Evolutionary conservation across 2,797 vertebrate genomes (phyloP).

Genomic region (Anisognathus igniventris): DNA sequence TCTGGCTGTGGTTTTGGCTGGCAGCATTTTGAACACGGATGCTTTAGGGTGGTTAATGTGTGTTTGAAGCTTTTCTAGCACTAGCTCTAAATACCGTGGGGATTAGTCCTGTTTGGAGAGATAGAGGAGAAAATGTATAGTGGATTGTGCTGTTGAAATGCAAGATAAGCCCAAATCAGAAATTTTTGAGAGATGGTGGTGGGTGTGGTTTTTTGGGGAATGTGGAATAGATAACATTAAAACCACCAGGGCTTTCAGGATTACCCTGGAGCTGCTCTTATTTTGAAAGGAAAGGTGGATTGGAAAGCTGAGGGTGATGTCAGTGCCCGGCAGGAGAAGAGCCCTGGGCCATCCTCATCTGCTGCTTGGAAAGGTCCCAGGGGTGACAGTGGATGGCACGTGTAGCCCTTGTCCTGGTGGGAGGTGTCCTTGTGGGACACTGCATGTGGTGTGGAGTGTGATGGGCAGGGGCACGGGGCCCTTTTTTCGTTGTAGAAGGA

Average conservation of each 20-base stretch:
- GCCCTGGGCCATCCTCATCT: neutral
- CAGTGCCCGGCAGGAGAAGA: neutral
- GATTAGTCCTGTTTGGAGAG: neutral
- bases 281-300: slow-evolving; percentile 14
- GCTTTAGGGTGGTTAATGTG: neutral
- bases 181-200: neutral
- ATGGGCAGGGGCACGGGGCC: accelerated
- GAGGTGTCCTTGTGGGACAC: accelerated
- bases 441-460: neutral
- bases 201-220: neutral
- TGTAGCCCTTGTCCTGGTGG: accelerated
- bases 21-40: neutral
- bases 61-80: neutral
- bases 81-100: neutral
- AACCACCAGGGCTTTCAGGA: neutral
- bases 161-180: neutral
- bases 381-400: neutral
- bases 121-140: neutral
- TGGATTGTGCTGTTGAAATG: neutral
- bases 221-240: neutral
- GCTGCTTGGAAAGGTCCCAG: neutral
- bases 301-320: neutral
- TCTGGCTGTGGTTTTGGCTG: neutral
- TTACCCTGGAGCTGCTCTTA: neutral
- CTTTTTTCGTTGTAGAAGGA: neutral